Conservation (phyloP, 2,888 invertebrate genomes). For the Brachypalpus laphriformis region DNA sequence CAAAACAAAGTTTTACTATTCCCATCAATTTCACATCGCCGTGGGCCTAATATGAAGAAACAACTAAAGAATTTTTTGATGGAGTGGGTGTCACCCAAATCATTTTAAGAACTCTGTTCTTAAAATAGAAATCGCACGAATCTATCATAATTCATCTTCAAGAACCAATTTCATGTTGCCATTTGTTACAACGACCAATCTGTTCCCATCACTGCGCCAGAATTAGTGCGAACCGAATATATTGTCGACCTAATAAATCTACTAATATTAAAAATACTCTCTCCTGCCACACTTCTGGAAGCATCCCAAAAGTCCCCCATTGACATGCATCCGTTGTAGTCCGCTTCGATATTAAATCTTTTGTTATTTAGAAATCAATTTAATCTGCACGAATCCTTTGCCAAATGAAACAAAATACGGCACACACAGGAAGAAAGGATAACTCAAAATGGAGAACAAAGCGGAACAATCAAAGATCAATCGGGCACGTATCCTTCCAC, state of each 20-base stretch:
- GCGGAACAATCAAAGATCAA: constrained; percentile 73
- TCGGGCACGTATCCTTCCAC: constrained; percentile 71
- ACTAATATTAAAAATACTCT: constrained; percentile 63
- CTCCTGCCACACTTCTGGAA: constrained; percentile 28
- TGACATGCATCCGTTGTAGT: constrained; percentile 72
- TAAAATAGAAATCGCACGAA: constrained; percentile 30
- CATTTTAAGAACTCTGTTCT: constrained; percentile 12
- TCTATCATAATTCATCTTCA: constrained; percentile 47
- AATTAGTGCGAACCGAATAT: constrained; percentile 60
- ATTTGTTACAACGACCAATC: constrained; percentile 61
- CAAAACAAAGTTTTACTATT: no score
- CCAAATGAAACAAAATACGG: constrained; percentile 60
- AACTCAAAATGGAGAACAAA: constrained; percentile 68
- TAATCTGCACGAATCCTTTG: constrained; percentile 70
- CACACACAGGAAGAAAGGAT: constrained; percentile 31
- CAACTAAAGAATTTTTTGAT: background rate
- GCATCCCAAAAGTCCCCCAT: constrained; percentile 43
- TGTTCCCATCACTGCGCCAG: constrained; percentile 35
- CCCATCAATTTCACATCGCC: no score
- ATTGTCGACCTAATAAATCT: constrained; percentile 67
- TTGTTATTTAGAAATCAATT: constrained; percentile 73
- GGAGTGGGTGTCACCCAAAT: background rate
- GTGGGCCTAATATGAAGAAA: background rate
- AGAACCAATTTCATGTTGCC: constrained; percentile 52
- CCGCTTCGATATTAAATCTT: constrained; percentile 70